Evolutionary conservation across 64 coral and sea anemone species (phyloP).

Genomic region (Montipora capricornis): DNA sequence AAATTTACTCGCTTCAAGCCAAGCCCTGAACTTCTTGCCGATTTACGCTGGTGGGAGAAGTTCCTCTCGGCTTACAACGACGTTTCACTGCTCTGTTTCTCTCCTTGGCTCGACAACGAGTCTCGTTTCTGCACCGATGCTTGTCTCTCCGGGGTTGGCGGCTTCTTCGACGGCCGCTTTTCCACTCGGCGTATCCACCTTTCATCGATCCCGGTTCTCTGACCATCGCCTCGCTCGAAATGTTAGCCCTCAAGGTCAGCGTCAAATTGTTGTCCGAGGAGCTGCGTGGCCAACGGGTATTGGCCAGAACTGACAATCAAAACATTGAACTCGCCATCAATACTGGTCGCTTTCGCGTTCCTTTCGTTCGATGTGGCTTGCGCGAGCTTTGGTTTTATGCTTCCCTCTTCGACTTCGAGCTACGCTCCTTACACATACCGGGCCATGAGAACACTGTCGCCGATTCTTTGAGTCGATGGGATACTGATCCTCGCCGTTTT

Average conservation of each 20-base stretch:
- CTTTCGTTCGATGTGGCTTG: background rate
- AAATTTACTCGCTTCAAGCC: background rate
- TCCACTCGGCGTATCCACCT: background rate
- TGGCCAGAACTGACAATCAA: background rate
- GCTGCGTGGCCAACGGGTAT: background rate
- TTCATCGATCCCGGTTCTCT: background rate
- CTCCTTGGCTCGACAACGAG: background rate
- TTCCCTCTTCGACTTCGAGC: background rate
- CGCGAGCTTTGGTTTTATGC: slow-evolving; percentile 14
- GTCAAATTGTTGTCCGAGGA: background rate
- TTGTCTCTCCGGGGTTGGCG: background rate
- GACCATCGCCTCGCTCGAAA: background rate
- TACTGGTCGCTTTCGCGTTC: background rate
- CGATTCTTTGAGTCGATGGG: background rate
- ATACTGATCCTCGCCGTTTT: background rate
- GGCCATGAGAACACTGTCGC: background rate
- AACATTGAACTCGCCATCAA: slow-evolving; percentile 7
- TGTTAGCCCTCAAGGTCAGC: background rate
- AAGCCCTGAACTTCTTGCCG: background rate
- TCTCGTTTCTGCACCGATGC: too few relatives aligned
- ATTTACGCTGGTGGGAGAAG: background rate
- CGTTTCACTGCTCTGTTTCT: background rate
- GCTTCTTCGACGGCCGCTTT: background rate
- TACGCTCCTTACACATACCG: background rate
- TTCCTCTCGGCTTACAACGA: too few relatives aligned